A percentile compares a stretch with the other conserved stretches of the same genome.
These are phyloP conservation scores for Scaptodrosophila latifasciaeformis DNA, from an alignment of 2,888 invertebrate species.

Conservation along the genomic window DNA sequence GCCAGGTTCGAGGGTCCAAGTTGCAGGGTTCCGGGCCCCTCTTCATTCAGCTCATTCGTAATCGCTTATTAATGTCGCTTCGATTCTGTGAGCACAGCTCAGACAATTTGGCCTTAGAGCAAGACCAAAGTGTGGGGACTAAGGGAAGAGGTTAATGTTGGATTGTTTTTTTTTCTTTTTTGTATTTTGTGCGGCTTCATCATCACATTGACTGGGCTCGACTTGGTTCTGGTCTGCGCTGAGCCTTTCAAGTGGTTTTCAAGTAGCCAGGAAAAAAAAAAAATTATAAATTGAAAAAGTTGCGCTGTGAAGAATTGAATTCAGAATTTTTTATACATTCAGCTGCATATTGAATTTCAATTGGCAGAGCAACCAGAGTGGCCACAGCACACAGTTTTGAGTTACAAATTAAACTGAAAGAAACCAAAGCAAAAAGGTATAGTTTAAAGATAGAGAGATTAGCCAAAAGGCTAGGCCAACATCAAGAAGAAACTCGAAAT, in stretches of 20 bases:
- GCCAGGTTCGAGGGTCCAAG: not conserved
- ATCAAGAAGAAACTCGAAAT: constrained; percentile 57
- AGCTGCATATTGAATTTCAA: constrained; percentile 7
- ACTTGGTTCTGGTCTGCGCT: not conserved
- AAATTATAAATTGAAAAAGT: constrained; percentile 12
- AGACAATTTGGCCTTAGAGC: constrained; percentile 8
- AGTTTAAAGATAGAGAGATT: constrained; percentile 62
- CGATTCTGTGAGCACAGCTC: constrained; percentile 10
- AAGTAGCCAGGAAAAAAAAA: constrained; percentile 2
- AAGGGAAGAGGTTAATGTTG: constrained; percentile 11
- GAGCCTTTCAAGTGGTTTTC: constrained; percentile 1
- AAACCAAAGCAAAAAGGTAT: not conserved
- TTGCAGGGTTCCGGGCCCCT: not conserved
- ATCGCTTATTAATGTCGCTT: constrained; percentile 23
- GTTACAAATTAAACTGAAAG: constrained; percentile 6
- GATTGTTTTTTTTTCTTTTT: too few relatives aligned
- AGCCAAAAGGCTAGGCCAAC: constrained; percentile 44
- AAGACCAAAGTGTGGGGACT: not conserved
- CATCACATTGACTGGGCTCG: too few relatives aligned
- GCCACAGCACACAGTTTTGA: not conserved
- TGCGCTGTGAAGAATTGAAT: constrained; percentile 3
- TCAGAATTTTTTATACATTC: not conserved
- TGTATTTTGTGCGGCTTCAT: constrained; percentile 4
- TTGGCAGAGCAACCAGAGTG: too few relatives aligned
- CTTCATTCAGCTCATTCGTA: constrained; percentile 8